phyloP scores from a whole-genome alignment of 2,113 vertebrate genomes.

The Onychostoma macrolepis region DNA sequence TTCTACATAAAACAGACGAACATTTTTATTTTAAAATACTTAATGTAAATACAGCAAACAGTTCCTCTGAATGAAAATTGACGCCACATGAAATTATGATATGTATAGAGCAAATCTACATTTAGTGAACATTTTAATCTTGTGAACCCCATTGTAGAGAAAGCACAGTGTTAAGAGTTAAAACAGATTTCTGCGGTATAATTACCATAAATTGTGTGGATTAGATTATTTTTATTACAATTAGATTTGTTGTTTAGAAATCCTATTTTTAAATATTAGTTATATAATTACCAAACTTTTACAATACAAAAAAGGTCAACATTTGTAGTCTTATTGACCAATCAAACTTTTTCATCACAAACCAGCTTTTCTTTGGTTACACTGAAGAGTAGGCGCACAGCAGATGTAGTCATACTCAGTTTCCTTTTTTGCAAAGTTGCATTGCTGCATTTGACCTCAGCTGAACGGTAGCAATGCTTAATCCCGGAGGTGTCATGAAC shows the following conservation, averaged over 20 bases:
- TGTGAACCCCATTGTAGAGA: neutral
- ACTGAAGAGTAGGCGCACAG: neutral
- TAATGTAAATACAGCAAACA: neutral
- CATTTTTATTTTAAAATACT: neutral
- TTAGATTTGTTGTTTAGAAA: neutral
- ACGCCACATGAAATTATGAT: neutral
- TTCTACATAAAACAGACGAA: too few species aligned
- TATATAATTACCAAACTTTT: neutral
- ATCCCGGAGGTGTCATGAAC: neutral
- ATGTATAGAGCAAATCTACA: too few species aligned
- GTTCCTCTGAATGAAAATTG: neutral
- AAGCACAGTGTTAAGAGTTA: neutral
- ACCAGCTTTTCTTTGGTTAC: neutral
- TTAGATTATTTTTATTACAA: neutral
- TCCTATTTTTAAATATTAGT: neutral
- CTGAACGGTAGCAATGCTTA: constrained; percentile 57
- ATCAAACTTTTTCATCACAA: neutral
- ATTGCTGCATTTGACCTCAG: constrained; percentile 55
- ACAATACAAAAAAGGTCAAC: neutral
- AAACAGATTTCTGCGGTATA: neutral
- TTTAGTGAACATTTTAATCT: neutral
- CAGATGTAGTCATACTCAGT: constrained; percentile 1
- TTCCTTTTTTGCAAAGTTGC: constrained; percentile 28
- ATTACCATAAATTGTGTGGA: neutral
- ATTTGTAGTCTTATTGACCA: neutral